These are phyloP conservation scores for Spisula subtruncata DNA, from an alignment of 2,888 invertebrate species.

Conservation along the genomic window DNA sequence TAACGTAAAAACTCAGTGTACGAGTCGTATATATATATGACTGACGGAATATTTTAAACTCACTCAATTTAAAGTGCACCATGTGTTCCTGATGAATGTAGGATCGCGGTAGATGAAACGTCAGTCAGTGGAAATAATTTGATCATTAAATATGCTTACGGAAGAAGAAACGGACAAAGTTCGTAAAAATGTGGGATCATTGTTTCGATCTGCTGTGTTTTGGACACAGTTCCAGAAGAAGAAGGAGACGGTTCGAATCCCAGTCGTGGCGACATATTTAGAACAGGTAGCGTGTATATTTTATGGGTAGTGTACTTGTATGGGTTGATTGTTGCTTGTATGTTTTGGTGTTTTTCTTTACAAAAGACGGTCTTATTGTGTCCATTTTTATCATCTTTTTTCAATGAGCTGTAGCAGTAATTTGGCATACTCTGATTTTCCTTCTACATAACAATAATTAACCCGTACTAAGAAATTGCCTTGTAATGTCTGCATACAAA, in stretches of 20 bases:
- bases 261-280: constrained; percentile 25
- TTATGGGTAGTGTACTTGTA: not conserved
- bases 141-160: not conserved
- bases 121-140: not conserved
- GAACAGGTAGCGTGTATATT: constrained; percentile 25
- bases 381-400: too few relatives aligned
- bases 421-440: too few relatives aligned
- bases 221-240: constrained; percentile 31
- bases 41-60: not conserved
- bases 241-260: constrained; percentile 25
- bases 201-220: constrained; percentile 26
- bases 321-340: not conserved
- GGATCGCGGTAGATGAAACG: not conserved
- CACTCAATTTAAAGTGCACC: not conserved
- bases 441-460: too few relatives aligned
- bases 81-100: not conserved
- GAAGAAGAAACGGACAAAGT: not conserved
- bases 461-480: too few relatives aligned
- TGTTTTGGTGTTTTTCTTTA: too few relatives aligned
- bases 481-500: too few relatives aligned
- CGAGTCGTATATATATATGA: not conserved
- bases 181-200: not conserved
- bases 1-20: too few relatives aligned
- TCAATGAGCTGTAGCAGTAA: too few relatives aligned
- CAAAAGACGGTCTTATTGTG: too few relatives aligned